Evolutionary conservation across 2,113 vertebrate genomes (phyloP).

Genomic region (Hyaena hyaena): DNA sequence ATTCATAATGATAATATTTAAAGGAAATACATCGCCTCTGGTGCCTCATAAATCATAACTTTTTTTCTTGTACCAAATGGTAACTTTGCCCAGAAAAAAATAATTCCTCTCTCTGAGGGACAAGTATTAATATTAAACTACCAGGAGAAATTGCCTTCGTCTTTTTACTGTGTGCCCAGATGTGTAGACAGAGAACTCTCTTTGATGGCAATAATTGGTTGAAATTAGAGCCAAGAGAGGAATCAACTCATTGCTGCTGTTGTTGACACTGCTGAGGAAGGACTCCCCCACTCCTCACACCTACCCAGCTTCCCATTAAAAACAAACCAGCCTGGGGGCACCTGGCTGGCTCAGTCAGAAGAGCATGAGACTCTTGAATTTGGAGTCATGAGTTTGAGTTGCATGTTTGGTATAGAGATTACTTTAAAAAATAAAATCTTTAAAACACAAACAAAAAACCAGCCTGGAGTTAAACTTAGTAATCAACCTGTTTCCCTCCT

Average conservation of each 20-base stretch:
- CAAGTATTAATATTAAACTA: background rate
- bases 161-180: background rate
- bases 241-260: background rate
- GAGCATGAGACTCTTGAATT: no score
- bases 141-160: background rate
- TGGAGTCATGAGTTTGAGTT: no score
- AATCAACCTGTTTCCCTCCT: background rate
- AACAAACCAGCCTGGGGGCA: background rate
- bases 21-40: constrained; percentile 50
- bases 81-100: constrained; percentile 28
- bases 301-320: background rate
- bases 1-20: constrained; percentile 47
- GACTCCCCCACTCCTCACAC: background rate
- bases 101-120: constrained; percentile 39
- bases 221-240: background rate
- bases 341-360: no score
- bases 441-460: background rate
- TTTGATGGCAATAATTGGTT: background rate
- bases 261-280: background rate
- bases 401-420: no score
- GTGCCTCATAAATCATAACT: constrained; percentile 54
- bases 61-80: constrained; percentile 31
- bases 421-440: no score
- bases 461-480: background rate
- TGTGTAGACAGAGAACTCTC: background rate